Evolutionary conservation across 2,888 invertebrate species (phyloP).

Genomic region (Drosophila aldrichi): DNA sequence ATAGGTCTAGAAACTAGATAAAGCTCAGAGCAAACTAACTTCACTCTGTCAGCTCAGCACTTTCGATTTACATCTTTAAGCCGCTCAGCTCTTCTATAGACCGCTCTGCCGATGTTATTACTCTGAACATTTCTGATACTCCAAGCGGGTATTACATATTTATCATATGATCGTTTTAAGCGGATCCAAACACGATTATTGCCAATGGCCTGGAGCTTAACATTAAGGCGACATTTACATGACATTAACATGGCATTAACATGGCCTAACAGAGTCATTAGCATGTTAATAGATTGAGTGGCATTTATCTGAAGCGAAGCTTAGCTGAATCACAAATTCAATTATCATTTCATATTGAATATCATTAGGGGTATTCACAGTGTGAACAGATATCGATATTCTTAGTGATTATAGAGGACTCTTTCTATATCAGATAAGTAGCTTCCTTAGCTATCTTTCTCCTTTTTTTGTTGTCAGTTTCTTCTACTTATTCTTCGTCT

Average conservation of each 20-base stretch:
- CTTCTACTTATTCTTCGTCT: neutral
- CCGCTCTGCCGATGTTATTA: too few relatives aligned
- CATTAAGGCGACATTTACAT: neutral
- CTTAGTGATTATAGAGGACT: neutral
- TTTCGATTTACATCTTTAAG: neutral
- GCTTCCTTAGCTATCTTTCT: too few relatives aligned
- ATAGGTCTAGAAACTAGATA: neutral
- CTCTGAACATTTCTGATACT: neutral
- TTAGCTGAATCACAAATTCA: neutral
- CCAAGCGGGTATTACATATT: neutral
- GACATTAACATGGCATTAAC: neutral
- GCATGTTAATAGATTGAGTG: neutral
- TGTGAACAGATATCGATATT: neutral
- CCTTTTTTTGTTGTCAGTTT: neutral
- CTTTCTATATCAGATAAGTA: neutral
- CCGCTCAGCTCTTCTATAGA: neutral
- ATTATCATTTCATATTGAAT: neutral
- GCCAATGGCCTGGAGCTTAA: neutral
- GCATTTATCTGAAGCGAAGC: neutral
- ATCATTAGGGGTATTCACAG: neutral
- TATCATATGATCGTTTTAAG: neutral
- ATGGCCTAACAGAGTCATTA: neutral
- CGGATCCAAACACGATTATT: neutral
- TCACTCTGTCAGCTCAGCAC: neutral
- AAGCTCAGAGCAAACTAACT: neutral